These are phyloP conservation scores for Pangasius macronema DNA, from an alignment of 2,797 vertebrate genomes.

Conservation along the genomic window DNA sequence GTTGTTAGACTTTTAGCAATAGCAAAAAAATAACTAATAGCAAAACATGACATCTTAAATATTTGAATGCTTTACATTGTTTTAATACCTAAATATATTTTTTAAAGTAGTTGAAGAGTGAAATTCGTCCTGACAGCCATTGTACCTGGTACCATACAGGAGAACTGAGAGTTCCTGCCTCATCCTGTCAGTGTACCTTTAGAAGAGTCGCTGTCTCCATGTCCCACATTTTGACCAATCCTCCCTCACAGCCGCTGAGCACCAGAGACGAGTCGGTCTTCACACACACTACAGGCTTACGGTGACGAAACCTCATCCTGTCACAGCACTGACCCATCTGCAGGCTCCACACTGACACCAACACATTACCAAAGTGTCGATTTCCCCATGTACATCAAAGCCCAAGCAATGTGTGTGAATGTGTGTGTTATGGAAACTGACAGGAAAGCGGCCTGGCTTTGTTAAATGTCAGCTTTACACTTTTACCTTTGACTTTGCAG, in stretches of 20 bases:
- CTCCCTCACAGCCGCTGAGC: constrained; percentile 80
- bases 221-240: constrained; percentile 84
- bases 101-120: no score
- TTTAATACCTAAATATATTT: no score
- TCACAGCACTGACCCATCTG: constrained; percentile 71
- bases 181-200: constrained; percentile 73
- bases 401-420: background rate
- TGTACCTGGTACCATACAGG: background rate
- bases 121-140: no score
- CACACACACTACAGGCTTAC: constrained; percentile 72
- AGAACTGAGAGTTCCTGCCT: background rate
- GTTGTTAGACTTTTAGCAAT: no score
- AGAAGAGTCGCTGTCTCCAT: constrained; percentile 67
- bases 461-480: background rate
- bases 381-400: background rate
- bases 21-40: background rate
- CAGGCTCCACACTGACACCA: constrained; percentile 83
- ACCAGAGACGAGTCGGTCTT: constrained; percentile 71
- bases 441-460: background rate
- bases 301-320: constrained; percentile 80
- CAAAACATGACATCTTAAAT: background rate
- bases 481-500: constrained; percentile 82
- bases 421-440: background rate
- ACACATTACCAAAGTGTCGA: background rate
- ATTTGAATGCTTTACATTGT: background rate